Evolutionary conservation across 2,888 invertebrate species (phyloP).

Genomic region (Escarpia spicata): DNA sequence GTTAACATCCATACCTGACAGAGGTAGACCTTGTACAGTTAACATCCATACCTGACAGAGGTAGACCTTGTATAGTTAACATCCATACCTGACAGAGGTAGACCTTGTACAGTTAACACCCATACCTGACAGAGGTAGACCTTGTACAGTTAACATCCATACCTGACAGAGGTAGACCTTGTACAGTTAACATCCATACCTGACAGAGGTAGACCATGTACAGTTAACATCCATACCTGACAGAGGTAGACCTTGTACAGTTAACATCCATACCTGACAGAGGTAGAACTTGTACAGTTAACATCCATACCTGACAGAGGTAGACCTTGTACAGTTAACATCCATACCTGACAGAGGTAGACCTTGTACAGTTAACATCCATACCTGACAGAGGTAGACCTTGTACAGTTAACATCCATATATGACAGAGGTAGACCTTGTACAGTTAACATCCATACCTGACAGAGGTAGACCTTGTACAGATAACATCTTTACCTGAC

Average conservation of each 20-base stretch:
- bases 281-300: conserved; percentile 80
- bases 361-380: background rate
- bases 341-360: background rate
- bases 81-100: background rate
- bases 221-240: background rate
- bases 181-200: too few species aligned
- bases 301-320: too few species aligned
- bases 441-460: too few species aligned
- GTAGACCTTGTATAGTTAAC: background rate
- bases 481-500: background rate
- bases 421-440: conserved; percentile 69
- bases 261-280: conserved; percentile 70
- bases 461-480: background rate
- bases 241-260: background rate
- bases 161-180: background rate
- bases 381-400: conserved; percentile 78
- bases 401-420: conserved; percentile 78
- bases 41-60: too few species aligned
- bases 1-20: conserved; percentile 70
- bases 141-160: conserved; percentile 71
- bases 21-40: conserved; percentile 80
- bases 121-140: conserved; percentile 78
- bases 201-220: background rate
- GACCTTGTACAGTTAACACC: background rate
- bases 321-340: background rate